Evolutionary conservation across 2,797 vertebrate species (phyloP), one percentile per base, ranked within the genome.

Genomic region (Poliocrania exsul): DNA sequence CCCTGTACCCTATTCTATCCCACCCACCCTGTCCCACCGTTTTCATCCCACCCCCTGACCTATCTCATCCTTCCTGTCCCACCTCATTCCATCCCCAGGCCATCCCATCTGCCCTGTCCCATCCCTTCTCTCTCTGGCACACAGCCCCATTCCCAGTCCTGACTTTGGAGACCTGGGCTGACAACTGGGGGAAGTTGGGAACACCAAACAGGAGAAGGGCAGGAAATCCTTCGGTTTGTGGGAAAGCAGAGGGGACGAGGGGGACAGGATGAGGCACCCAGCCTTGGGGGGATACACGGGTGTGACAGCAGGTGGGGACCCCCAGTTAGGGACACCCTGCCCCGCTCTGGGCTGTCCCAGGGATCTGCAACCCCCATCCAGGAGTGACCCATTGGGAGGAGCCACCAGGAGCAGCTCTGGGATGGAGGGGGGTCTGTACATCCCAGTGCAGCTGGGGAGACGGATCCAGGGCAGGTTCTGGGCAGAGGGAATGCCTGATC

Each of bases 211-310:
- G 2, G n/a, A 44, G 61, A 64, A 46, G 8, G 44, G n/a, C 81
- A 83, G 69, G 62, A 66, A 81, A 47, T 18, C 33, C 21, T 38
- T 21, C 12, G 46, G 37, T 29, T 24, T 56, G 28, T 15, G 21
- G 69, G 16, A 38, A 35, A 47, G 38, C 33, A 74, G 50, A 69
- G 42, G 74, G 79, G 65, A 62, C 0, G 1, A n/a, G 13, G 24
- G 50, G 47, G 21, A 49, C 0, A 0, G 35, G 44, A 61, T 2
- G 9, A 66, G 10, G 58, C 49, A 47, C 11, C 24, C 0, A 2
- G 25, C 35, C 15, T 24, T 28, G 57, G 18, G 16, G 7, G 12
- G 7, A 6, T 6, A 49, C 18, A 46, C 29, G 17, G 24, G 10
- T 20, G 10, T 54, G 54, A 16, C 61, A 5, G 44, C 37, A 57